Conservation (phyloP, 2,888 invertebrate species). For the Callosobruchus maculatus region DNA sequence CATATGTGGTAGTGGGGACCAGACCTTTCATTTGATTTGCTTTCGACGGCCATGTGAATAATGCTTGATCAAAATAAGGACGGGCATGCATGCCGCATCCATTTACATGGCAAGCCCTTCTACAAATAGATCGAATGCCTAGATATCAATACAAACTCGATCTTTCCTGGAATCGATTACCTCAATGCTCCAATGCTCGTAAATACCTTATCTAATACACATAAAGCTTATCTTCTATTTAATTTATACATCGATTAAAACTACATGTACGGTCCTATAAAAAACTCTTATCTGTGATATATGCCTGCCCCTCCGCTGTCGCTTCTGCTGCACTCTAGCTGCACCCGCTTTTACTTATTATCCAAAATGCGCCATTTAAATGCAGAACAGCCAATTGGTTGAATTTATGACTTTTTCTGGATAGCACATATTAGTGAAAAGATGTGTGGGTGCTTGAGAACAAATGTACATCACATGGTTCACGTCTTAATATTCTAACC, state of each 20-base stretch:
- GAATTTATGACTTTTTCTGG: neutral
- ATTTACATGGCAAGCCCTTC: neutral
- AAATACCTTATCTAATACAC: neutral
- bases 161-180: neutral
- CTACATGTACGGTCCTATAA: neutral
- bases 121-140: neutral
- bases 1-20: too few species aligned
- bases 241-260: neutral
- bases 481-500: constrained; percentile 8
- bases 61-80: too few species aligned
- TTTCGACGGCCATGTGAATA: too few species aligned
- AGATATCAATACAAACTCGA: neutral
- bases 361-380: neutral
- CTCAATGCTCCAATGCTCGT: neutral
- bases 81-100: too few species aligned
- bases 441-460: neutral
- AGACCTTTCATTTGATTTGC: too few species aligned
- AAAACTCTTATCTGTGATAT: neutral
- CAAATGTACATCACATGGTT: constrained; percentile 3
- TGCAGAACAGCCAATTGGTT: neutral
- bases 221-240: neutral
- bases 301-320: neutral
- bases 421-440: neutral
- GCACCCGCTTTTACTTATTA: neutral
- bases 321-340: too few species aligned